Percentiles rank a stretch among this genome's conserved stretches.
These are phyloP conservation scores for Leucophenga montana DNA, from an alignment of 2,888 invertebrate genomes.

Conservation along the genomic window DNA sequence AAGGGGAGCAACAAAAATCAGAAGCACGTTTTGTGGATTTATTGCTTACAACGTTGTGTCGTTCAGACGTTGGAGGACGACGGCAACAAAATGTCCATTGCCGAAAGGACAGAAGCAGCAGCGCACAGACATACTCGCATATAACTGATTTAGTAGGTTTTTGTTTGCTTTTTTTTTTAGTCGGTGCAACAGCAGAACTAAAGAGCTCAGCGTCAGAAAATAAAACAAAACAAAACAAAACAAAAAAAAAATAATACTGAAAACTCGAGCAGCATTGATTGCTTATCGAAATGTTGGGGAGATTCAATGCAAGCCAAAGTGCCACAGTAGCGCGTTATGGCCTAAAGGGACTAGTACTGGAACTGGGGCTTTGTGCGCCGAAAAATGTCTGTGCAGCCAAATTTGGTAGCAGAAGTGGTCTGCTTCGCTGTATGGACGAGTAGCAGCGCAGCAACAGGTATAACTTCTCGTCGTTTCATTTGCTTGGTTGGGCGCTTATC, in stretches of 20 bases:
- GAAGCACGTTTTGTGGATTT: conserved; percentile 42
- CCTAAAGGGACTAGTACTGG: conserved; percentile 5
- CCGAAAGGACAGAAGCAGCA: conserved; percentile 19
- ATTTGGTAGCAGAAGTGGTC: conserved; percentile 44
- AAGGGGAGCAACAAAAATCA: conserved; percentile 13
- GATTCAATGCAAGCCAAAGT: background rate
- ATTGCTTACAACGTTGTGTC: conserved; percentile 44
- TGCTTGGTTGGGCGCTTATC: conserved; percentile 37
- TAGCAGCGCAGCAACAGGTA: conserved; percentile 6
- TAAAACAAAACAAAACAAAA: too few relatives aligned
- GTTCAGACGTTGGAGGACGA: conserved; percentile 16
- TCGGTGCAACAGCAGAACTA: conserved; percentile 10
- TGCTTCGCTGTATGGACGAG: too few relatives aligned
- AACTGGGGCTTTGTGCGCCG: conserved; percentile 9
- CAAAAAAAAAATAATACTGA: background rate
- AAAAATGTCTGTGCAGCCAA: conserved; percentile 48
- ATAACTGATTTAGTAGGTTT: conserved; percentile 24
- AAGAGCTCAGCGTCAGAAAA: too few relatives aligned
- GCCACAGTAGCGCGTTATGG: conserved; percentile 18
- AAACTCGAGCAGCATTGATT: conserved; percentile 40
- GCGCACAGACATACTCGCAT: background rate
- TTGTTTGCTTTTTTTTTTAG: background rate
- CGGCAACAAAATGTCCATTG: conserved; percentile 19
- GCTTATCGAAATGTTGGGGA: conserved; percentile 43
- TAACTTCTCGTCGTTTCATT: background rate